These are phyloP conservation scores for Eulithis testata DNA, from an alignment of 2,888 invertebrate genomes.

Conservation along the genomic window DNA sequence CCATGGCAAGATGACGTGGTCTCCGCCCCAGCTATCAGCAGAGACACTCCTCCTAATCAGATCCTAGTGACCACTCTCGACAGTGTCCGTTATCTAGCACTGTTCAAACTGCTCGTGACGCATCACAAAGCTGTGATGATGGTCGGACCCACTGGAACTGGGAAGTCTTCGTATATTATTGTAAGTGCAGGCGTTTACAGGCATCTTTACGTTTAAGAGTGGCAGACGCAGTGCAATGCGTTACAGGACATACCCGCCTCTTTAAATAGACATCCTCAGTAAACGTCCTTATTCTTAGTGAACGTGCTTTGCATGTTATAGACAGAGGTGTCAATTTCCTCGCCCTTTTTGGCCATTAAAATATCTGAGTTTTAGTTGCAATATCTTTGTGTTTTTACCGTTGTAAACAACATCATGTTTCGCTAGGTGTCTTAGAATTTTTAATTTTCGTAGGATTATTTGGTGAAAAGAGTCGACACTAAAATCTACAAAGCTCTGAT, in stretches of 20 bases:
- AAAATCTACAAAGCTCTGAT: slow-evolving; percentile 92
- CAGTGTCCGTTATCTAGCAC: slow-evolving; percentile 92
- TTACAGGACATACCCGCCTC: too few species aligned
- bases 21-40: slow-evolving; percentile 90
- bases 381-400: too few species aligned
- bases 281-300: too few species aligned
- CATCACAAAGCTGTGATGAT: slow-evolving; percentile 94
- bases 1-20: slow-evolving; percentile 94
- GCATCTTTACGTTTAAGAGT: too few species aligned
- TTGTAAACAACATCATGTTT: too few species aligned
- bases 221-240: too few species aligned
- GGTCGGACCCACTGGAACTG: slow-evolving; percentile 97
- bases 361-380: too few species aligned
- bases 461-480: slow-evolving; percentile 92
- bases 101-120: slow-evolving; percentile 91
- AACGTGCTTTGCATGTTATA: too few species aligned
- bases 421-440: neutral
- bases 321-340: too few species aligned
- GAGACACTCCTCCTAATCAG: slow-evolving; percentile 96
- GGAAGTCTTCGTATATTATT: slow-evolving; percentile 95
- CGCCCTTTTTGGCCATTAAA: too few species aligned
- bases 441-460: slow-evolving; percentile 85
- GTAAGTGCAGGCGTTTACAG: slow-evolving; percentile 62
- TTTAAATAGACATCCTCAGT: too few species aligned
- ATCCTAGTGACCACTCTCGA: slow-evolving; percentile 97